A percentile compares a stretch with the other conserved stretches of the same genome.
Conservation (phyloP, 2,888 invertebrate genomes). For the Acanthosoma haemorrhoidale region DNA sequence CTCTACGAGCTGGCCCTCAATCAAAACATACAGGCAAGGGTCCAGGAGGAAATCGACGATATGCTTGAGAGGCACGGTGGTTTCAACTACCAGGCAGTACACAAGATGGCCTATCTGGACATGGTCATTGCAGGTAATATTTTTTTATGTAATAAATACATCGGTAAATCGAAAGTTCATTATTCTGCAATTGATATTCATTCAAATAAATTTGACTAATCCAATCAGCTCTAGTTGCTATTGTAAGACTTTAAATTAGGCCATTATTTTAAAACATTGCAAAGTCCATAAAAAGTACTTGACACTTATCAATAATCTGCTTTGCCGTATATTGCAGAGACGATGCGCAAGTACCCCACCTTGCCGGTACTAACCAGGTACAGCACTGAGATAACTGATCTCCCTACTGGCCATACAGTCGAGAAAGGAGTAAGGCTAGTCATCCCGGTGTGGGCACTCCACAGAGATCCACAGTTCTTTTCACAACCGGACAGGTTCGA, state of each 20-base stretch:
- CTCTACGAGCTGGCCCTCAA: slow-evolving; percentile 54
- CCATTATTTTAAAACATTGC: too few species aligned
- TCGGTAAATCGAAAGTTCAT: too few species aligned
- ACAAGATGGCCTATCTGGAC: slow-evolving; percentile 53
- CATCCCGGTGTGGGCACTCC: slow-evolving; percentile 55
- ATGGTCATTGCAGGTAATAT: slow-evolving; percentile 51
- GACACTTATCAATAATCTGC: too few species aligned
- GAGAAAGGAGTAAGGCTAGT: slow-evolving; percentile 47
- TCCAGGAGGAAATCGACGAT: slow-evolving; percentile 50
- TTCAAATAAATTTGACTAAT: too few species aligned
- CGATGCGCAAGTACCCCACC: slow-evolving; percentile 47
- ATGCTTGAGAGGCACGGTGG: slow-evolving; percentile 46
- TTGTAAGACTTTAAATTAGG: too few species aligned
- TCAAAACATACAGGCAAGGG: slow-evolving; percentile 49
- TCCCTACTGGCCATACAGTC: slow-evolving; percentile 40
- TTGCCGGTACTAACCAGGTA: slow-evolving; percentile 45
- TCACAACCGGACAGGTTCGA: slow-evolving; percentile 58
- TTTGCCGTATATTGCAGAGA: slow-evolving; percentile 35
- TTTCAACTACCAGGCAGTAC: slow-evolving; percentile 51
- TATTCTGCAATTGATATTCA: too few species aligned
- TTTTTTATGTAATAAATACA: neutral
- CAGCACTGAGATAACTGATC: slow-evolving; percentile 44
- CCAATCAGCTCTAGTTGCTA: too few species aligned
- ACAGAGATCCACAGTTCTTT: slow-evolving; percentile 56
- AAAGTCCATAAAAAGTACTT: too few species aligned